Percentiles rank a stretch among this genome's conserved stretches.
phyloP scores from a whole-genome alignment of 2,113 vertebrate genomes.

The Dolichallabes microphthalmus region DNA sequence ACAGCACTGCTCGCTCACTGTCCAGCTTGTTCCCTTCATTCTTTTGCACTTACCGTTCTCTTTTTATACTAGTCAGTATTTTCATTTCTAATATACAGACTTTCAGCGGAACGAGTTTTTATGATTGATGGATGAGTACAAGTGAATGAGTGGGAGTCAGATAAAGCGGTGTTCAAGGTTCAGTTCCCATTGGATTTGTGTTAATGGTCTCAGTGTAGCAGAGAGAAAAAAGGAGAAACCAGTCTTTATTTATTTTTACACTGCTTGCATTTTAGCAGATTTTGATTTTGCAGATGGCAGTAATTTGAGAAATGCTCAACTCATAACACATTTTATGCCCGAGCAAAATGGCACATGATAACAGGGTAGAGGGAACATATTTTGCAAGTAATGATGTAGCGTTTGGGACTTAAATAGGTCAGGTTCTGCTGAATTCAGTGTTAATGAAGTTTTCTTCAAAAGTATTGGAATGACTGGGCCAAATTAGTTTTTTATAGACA shows the following conservation, averaged over 20 bases:
- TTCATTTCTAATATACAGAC: not conserved
- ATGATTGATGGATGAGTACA: not conserved
- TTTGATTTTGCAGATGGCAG: not conserved
- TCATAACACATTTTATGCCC: not conserved
- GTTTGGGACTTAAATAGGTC: not conserved
- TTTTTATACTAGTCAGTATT: not conserved
- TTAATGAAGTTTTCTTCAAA: not conserved
- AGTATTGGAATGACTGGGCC: not conserved
- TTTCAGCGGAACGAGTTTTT: not conserved
- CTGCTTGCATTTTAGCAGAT: not conserved
- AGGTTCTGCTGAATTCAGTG: not conserved
- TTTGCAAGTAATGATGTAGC: not conserved
- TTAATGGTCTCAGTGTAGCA: slow-evolving; percentile 61
- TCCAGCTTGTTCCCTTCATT: not conserved
- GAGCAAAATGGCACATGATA: not conserved
- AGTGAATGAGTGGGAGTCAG: not conserved
- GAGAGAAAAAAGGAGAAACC: slow-evolving; percentile 2
- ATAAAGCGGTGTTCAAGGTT: slow-evolving; percentile 13
- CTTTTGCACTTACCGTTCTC: not conserved
- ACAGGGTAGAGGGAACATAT: not conserved
- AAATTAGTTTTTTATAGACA: too few relatives aligned
- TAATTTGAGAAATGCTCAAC: not conserved
- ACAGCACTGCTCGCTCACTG: slow-evolving; percentile 7
- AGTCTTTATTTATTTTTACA: not conserved
- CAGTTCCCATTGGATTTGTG: slow-evolving; percentile 50